Conservation (phyloP, 2,113 vertebrate genomes). For the Elephantulus edwardii region DNA sequence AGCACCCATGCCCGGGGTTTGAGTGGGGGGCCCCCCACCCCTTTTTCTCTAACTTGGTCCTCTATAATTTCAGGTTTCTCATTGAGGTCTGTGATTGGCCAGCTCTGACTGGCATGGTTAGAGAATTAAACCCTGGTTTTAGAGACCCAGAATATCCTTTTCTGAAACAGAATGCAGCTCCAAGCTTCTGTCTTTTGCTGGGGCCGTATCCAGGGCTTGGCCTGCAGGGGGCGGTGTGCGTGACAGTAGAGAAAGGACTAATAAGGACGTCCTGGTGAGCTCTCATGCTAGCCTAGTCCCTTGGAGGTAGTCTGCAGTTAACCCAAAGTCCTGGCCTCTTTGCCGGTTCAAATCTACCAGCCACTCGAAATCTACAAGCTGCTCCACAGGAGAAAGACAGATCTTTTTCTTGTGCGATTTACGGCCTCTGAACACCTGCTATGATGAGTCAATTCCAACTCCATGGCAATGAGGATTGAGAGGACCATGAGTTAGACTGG, state of each 20-base stretch:
- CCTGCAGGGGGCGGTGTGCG: neutral
- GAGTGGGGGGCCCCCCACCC: neutral
- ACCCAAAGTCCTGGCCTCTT: too few species aligned
- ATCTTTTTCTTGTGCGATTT: too few species aligned
- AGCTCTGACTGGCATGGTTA: conserved; percentile 24
- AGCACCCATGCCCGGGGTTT: neutral
- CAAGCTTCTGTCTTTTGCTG: neutral
- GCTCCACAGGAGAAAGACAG: too few species aligned
- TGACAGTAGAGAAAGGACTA: conserved; percentile 26
- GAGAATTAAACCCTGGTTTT: conserved; percentile 30
- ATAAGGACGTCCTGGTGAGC: conserved; percentile 8
- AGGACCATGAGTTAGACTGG: neutral
- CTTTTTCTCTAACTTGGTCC: conserved; percentile 47
- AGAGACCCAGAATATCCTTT: conserved; percentile 12
- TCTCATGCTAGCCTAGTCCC: too few species aligned
- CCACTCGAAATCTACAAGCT: too few species aligned
- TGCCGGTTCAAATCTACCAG: too few species aligned
- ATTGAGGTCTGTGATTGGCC: conserved; percentile 56
- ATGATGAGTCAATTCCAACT: too few species aligned
- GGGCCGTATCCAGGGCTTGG: neutral
- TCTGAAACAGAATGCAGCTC: neutral
- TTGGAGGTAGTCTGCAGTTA: too few species aligned
- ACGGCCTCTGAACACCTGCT: too few species aligned
- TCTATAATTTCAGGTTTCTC: conserved; percentile 66
- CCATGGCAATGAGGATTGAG: too few species aligned